These are phyloP conservation scores for Antedon mediterranea DNA, from an alignment of 53 echinoderm and acorn worm genomes.

Conservation along the genomic window DNA sequence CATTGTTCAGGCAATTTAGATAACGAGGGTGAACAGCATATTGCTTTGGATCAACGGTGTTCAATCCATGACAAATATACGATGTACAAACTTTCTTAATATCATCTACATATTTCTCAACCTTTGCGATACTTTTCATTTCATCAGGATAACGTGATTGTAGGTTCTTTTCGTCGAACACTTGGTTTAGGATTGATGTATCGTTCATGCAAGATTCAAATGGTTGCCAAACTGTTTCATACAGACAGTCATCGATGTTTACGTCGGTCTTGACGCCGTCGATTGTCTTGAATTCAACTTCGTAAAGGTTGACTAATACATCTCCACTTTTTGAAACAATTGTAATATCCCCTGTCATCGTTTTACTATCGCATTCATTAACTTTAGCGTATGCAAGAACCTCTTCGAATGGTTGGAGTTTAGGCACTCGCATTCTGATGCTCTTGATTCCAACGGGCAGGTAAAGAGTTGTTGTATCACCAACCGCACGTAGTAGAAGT, in stretches of 20 bases:
- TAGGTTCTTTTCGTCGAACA: slow-evolving; percentile 40
- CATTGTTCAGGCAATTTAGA: slow-evolving; percentile 46
- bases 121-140: background rate
- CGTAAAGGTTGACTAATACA: slow-evolving; percentile 41
- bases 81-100: slow-evolving; percentile 39
- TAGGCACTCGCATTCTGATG: slow-evolving; percentile 42
- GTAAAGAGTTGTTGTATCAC: slow-evolving; percentile 39
- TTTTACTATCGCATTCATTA: slow-evolving; percentile 48
- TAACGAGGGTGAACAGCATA: slow-evolving; percentile 39
- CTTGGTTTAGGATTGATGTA: slow-evolving; percentile 39
- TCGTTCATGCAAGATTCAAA: slow-evolving; percentile 27
- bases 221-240: slow-evolving; percentile 51
- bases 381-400: slow-evolving; percentile 45
- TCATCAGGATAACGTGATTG: background rate
- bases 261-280: slow-evolving; percentile 17
- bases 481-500: slow-evolving; percentile 26
- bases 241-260: slow-evolving; percentile 50
- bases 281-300: slow-evolving; percentile 32
- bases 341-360: slow-evolving; percentile 39
- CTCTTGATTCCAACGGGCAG: slow-evolving; percentile 31
- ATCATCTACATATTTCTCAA: slow-evolving; percentile 2
- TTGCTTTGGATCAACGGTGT: slow-evolving; percentile 39
- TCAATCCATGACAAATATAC: slow-evolving; percentile 69
- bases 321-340: slow-evolving; percentile 35
- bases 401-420: slow-evolving; percentile 42